A percentile compares a stretch with the other conserved stretches of the same genome.
Conservation (phyloP, 2,113 vertebrate species). For the Spheniscus mendiculus region DNA sequence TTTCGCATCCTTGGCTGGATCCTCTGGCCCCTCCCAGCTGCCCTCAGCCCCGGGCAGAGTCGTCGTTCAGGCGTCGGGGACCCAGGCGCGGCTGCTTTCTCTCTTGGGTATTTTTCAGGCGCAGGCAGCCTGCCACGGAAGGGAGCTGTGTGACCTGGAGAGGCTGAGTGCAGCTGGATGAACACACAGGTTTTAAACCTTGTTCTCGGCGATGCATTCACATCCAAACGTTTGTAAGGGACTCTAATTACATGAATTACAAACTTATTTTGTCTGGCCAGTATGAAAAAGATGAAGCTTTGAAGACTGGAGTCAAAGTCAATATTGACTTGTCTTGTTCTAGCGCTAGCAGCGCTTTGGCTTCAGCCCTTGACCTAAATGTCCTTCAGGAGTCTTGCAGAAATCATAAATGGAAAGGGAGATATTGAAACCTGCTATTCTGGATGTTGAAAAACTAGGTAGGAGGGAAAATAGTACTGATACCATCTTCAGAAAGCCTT, state of each 20-base stretch:
- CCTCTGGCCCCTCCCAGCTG: background rate
- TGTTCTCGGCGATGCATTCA: fast-evolving
- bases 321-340: background rate
- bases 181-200: background rate
- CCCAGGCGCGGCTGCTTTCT: background rate
- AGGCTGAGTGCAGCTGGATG: background rate
- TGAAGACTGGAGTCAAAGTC: background rate
- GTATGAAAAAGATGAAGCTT: background rate
- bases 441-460: background rate
- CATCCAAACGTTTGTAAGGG: background rate
- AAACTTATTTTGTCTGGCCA: background rate
- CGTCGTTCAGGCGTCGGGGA: fast-evolving
- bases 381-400: background rate
- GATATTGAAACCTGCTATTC: background rate
- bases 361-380: background rate
- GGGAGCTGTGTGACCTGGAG: background rate
- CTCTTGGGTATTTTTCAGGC: background rate
- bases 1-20: background rate
- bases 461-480: background rate
- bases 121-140: background rate
- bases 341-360: background rate
- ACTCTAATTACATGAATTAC: background rate
- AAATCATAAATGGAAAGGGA: background rate
- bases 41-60: background rate
- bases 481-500: background rate